Evolutionary conservation across 1,140 invertebrate genomes (phyloP).

Genomic region (Camponotus floridanus): DNA sequence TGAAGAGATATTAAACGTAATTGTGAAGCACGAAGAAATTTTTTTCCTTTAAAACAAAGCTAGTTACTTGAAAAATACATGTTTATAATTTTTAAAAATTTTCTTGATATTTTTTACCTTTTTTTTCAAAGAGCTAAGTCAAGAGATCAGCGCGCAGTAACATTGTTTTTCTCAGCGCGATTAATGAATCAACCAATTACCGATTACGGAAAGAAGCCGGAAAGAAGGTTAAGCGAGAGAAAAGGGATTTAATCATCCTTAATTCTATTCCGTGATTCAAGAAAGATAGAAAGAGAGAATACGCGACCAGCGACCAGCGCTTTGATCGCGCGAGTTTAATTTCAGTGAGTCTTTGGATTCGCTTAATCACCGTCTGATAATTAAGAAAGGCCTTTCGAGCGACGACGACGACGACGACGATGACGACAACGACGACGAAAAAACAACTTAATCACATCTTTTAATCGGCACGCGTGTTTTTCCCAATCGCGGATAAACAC

Average conservation of each 20-base stretch:
- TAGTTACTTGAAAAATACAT: constrained; percentile 4
- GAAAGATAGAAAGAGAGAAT: constrained; percentile 60
- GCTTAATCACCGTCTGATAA: constrained; percentile 76
- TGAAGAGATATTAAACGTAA: not conserved
- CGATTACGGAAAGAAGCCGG: constrained; percentile 55
- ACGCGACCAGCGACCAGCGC: constrained; percentile 57
- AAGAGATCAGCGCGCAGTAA: not conserved
- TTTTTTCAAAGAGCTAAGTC: constrained; percentile 34
- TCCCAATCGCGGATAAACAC: constrained; percentile 22
- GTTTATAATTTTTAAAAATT: not conserved
- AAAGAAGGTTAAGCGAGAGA: constrained; percentile 58
- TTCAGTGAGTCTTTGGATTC: constrained; percentile 69
- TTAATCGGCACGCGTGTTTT: constrained; percentile 58
- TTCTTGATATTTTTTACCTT: not conserved
- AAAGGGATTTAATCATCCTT: constrained; percentile 56
- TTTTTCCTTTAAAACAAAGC: not conserved
- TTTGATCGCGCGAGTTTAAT: constrained; percentile 74
- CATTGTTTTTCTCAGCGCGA: constrained; percentile 28
- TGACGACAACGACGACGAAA: constrained; percentile 20
- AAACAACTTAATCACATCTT: constrained; percentile 71
- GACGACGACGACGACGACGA: constrained; percentile 45
- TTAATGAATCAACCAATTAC: constrained; percentile 59
- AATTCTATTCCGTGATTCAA: constrained; percentile 44
- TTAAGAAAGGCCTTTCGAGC: constrained; percentile 64
- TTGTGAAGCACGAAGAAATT: not conserved